These are phyloP conservation scores for Odontocerum albicorne DNA, from an alignment of 2,888 invertebrate species.

Conservation along the genomic window DNA sequence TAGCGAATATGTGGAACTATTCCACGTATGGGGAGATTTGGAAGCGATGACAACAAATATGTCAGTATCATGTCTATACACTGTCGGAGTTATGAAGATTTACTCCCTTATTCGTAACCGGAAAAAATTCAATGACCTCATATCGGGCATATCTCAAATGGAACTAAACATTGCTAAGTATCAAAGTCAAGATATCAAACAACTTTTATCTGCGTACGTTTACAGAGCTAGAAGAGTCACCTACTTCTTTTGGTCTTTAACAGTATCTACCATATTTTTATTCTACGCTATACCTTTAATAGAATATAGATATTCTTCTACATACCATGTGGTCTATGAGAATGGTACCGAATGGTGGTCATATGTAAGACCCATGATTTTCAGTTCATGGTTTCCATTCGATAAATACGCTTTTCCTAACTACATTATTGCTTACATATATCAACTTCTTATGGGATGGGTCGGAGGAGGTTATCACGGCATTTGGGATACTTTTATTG, in stretches of 20 bases:
- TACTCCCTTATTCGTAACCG: conserved; percentile 21
- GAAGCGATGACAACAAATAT: conserved; percentile 33
- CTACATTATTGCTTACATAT: conserved; percentile 35
- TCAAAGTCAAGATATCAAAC: conserved; percentile 12
- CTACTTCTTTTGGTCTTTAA: conserved; percentile 30
- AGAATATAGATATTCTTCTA: conserved; percentile 27
- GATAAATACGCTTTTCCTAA: conserved; percentile 27
- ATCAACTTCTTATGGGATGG: conserved; percentile 45
- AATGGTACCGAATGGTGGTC: conserved; percentile 32
- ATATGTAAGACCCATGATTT: conserved; percentile 30
- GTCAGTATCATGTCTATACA: conserved; percentile 30
- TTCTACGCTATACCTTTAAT: conserved; percentile 25
- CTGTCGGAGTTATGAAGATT: conserved; percentile 25
- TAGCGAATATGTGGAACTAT: conserved; percentile 29
- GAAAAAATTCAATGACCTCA: conserved; percentile 17
- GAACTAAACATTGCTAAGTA: conserved; percentile 20
- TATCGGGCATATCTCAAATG: conserved; percentile 17
- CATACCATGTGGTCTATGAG: conserved; percentile 19
- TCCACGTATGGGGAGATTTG: conserved; percentile 27
- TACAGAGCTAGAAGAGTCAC: conserved; percentile 19
- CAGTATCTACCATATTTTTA: conserved; percentile 15
- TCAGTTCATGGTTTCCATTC: conserved; percentile 36
- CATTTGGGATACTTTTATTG: conserved; percentile 48
- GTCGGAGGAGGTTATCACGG: conserved; percentile 51
- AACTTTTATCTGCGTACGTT: conserved; percentile 17